Base-by-base conservation (phyloP, 2,797 vertebrate species). In the Trematomus bernacchii region DNA sequence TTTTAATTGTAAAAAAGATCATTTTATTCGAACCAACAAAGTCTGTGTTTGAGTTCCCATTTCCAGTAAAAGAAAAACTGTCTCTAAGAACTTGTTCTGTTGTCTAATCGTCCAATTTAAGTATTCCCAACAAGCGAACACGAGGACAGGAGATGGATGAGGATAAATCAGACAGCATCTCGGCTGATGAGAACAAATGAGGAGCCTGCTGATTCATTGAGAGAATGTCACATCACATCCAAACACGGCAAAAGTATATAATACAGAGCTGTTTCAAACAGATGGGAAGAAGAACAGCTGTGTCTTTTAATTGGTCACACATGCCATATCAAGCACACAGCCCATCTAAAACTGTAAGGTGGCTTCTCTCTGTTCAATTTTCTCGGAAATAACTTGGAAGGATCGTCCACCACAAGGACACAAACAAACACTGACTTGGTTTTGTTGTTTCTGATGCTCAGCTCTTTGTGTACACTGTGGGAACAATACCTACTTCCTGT, bases 281-380 rank as follows among this genome's bases (percentile, higher is more conserved):
- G 91, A 92, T 87, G 90, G 89, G 72, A 60, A 59, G 59, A 47
- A 64, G 72, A 90, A 91, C 91, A 92, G 90, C 88, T 91, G 90
- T 13, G 84, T 47, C 53, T 87, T 91, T 92, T 93, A 93, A 93
- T 93, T 93, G 91, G 91, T 93, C 87, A 92, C 90, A 93, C 91
- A 84, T 90, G 86, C 52, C 66, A 91, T 85, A 89, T 86, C 90
- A 87, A 89, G 90, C 89, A 87, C 72, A 37, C 76, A 82, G 86
- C 80, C 70, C 82, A 78, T 87, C 77, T 69, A 61, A 75, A 85
- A 83, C 57, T 48, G 55, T 27, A 66, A 77, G 66, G 80, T 73
- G 18, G 68, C 61, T 60, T 47, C 77, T 61, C 77, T 80, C 53
- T 23, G 23, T 71, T 88, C 79, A 60, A 61, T 72, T 72, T 71